These are phyloP conservation scores for Nipponia nippon DNA, from an alignment of 2,113 vertebrate genomes.

Conservation along the genomic window DNA sequence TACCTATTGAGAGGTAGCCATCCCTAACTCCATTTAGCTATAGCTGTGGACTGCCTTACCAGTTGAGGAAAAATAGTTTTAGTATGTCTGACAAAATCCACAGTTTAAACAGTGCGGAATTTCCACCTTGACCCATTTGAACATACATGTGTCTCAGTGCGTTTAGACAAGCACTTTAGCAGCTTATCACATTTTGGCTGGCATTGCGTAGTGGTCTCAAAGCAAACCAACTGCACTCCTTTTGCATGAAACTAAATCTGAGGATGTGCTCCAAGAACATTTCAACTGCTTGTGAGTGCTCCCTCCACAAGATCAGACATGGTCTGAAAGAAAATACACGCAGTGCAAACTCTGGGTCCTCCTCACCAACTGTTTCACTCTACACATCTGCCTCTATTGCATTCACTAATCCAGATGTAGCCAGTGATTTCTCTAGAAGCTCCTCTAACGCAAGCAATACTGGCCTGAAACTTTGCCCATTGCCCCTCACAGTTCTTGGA, in stretches of 20 bases:
- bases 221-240: not conserved
- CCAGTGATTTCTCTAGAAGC: not conserved
- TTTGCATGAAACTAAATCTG: not conserved
- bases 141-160: fast-evolving
- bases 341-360: not conserved
- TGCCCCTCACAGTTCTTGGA: not conserved
- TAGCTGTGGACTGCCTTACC: not conserved
- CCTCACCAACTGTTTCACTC: not conserved
- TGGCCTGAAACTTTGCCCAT: not conserved
- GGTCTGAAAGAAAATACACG: not conserved
- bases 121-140: not conserved
- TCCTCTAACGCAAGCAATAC: not conserved
- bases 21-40: not conserved
- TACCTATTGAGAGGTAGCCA: not conserved
- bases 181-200: not conserved
- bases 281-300: not conserved
- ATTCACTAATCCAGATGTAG: not conserved
- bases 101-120: not conserved
- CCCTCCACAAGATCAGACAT: not conserved
- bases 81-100: not conserved
- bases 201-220: fast-evolving
- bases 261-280: not conserved
- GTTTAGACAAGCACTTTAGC: not conserved
- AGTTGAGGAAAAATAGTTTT: not conserved
- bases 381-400: not conserved